Evolutionary conservation across 37 sponge, comb jelly and placozoan genomes (phyloP).

Genomic region (Chondrosia reniformis): DNA sequence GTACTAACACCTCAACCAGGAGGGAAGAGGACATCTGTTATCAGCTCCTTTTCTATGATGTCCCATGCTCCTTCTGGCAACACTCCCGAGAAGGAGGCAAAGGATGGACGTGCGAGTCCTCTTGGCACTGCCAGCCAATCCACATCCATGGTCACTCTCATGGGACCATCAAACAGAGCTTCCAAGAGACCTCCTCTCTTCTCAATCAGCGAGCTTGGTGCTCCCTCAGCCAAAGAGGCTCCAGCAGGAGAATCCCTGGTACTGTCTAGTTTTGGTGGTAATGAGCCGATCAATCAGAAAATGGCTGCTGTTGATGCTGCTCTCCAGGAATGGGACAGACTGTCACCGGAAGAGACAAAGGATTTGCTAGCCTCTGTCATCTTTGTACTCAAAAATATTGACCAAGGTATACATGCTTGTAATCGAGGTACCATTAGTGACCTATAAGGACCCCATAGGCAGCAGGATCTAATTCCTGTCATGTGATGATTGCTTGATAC

Average conservation of each 20-base stretch:
- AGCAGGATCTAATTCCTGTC: too few relatives aligned
- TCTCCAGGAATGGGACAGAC: constrained; percentile 38
- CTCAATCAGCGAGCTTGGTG: not conserved
- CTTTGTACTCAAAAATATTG: constrained; percentile 88
- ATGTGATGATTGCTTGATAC: too few relatives aligned
- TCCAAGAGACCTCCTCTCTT: constrained; percentile 6
- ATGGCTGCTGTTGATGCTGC: not conserved
- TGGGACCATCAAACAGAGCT: not conserved
- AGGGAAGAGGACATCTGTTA: too few relatives aligned
- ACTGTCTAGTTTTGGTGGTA: not conserved
- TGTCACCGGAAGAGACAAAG: constrained; percentile 60
- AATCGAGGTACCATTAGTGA: too few relatives aligned
- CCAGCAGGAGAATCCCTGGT: not conserved
- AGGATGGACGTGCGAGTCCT: too few relatives aligned
- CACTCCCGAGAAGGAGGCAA: not conserved
- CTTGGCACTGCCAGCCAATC: too few relatives aligned
- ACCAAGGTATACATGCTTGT: constrained; percentile 40
- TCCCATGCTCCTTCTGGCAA: not conserved
- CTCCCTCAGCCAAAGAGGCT: not conserved
- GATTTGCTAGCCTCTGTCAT: constrained; percentile 72
- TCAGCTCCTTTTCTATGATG: not conserved
- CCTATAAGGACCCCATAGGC: too few relatives aligned
- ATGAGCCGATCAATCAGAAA: not conserved
- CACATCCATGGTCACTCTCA: not conserved
- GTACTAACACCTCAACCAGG: too few relatives aligned